phyloP scores from a whole-genome alignment of 2,797 vertebrate species.

The Heteromormyrus szaboi region DNA sequence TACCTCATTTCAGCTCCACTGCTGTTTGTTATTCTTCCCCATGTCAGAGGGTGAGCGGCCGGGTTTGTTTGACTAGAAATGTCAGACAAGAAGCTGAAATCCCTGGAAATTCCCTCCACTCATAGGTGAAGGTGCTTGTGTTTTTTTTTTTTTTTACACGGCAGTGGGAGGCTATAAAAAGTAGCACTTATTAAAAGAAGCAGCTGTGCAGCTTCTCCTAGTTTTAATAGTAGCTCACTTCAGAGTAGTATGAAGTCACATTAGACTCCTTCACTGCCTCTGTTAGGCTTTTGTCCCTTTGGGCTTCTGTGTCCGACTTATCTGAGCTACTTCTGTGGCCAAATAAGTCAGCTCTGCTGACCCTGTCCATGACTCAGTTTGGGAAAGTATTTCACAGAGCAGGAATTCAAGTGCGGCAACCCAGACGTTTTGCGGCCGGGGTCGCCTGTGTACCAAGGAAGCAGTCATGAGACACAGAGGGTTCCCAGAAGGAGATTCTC shows the following conservation, averaged over 20 bases:
- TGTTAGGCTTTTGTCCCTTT: not conserved
- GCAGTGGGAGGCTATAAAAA: not conserved
- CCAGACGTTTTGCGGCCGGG: not conserved
- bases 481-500: not conserved
- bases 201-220: not conserved
- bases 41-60: not conserved
- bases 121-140: not conserved
- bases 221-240: not conserved
- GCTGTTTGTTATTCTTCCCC: not conserved
- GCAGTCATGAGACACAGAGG: not conserved
- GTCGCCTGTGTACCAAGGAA: not conserved
- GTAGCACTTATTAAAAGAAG: not conserved
- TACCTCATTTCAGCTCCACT: not conserved
- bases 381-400: not conserved
- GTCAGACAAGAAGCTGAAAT: not conserved
- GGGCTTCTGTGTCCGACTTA: not conserved
- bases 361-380: not conserved
- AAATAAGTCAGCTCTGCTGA: not conserved
- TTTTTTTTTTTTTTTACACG: not conserved
- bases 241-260: not conserved
- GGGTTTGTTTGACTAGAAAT: not conserved
- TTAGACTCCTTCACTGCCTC: not conserved
- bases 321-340: not conserved
- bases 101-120: not conserved
- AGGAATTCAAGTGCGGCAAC: not conserved